Evolutionary conservation across 1,140 invertebrate genomes (phyloP).

Genomic region (Zaprionus tsacasi): DNA sequence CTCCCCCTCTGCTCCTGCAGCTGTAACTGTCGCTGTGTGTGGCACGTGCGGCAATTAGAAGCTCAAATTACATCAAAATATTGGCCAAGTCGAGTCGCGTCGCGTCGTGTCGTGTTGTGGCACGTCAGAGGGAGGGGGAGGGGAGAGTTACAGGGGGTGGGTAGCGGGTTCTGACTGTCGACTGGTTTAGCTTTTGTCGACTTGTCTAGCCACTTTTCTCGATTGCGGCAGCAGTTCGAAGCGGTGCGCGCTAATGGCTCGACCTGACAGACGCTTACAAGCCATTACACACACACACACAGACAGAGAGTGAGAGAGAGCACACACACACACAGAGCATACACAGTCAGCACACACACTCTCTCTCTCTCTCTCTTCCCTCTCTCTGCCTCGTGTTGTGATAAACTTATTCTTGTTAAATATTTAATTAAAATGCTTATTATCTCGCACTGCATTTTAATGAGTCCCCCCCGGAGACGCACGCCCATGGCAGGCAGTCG

Average conservation of each 20-base stretch:
- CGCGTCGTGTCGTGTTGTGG: constrained; percentile 4
- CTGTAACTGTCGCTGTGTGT: constrained; percentile 41
- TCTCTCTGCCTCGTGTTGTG: constrained; percentile 65
- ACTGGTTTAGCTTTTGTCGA: constrained; percentile 42
- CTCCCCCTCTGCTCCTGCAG: not conserved
- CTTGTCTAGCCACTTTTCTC: constrained; percentile 36
- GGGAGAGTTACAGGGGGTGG: not conserved
- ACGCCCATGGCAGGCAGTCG: not conserved
- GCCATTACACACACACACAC: constrained; percentile 60
- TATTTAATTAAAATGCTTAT: constrained; percentile 84
- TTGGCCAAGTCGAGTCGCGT: constrained; percentile 41
- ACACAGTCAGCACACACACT: constrained; percentile 7
- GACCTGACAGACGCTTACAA: constrained; percentile 74
- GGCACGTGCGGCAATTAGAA: constrained; percentile 79
- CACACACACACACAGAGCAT: not conserved
- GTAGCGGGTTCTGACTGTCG: not conserved
- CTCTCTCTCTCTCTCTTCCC: constrained; percentile 9
- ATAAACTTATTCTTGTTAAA: constrained; percentile 84
- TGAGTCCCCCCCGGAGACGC: constrained; percentile 65
- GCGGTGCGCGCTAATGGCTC: constrained; percentile 52
- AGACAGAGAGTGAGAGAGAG: constrained; percentile 4
- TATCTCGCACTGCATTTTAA: constrained; percentile 84
- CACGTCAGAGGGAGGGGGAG: not conserved
- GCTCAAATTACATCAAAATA: constrained; percentile 83
- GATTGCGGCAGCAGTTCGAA: constrained; percentile 57